phyloP scores from a whole-genome alignment of 2,797 vertebrate genomes.

The Acestrorhynchus altus region DNA sequence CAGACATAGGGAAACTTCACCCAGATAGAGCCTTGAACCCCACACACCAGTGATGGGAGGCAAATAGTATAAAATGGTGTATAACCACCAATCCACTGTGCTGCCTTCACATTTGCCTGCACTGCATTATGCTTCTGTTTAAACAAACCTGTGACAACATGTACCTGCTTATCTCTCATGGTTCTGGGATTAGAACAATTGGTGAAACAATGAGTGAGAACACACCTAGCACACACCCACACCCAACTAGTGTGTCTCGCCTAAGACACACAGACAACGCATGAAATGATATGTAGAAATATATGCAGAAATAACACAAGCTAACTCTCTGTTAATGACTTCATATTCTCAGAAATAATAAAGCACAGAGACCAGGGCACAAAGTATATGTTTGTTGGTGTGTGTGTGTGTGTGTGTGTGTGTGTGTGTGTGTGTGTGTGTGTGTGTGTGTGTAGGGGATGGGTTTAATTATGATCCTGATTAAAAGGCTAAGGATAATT shows the following conservation, averaged over 20 bases:
- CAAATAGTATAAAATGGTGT: too few species aligned
- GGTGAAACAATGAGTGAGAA: slow-evolving; percentile 4
- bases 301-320: background rate
- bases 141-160: background rate
- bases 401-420: background rate
- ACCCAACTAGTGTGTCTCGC: background rate
- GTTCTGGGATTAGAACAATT: slow-evolving; percentile 6
- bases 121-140: background rate
- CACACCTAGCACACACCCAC: background rate
- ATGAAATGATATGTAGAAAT: background rate
- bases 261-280: background rate
- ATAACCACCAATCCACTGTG: too few species aligned
- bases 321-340: background rate
- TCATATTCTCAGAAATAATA: background rate
- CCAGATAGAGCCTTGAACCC: too few species aligned
- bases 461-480: slow-evolving; percentile 51
- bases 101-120: background rate
- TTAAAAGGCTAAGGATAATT: slow-evolving; percentile 49
- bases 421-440: slow-evolving; percentile 12
- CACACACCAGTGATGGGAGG: too few species aligned
- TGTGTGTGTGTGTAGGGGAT: slow-evolving; percentile 9
- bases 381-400: background rate
- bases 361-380: background rate
- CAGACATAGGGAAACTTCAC: too few species aligned
- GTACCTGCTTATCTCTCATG: background rate